Base-by-base conservation (phyloP, 1,140 invertebrate genomes). In the Lasaia peninsularis region DNA sequence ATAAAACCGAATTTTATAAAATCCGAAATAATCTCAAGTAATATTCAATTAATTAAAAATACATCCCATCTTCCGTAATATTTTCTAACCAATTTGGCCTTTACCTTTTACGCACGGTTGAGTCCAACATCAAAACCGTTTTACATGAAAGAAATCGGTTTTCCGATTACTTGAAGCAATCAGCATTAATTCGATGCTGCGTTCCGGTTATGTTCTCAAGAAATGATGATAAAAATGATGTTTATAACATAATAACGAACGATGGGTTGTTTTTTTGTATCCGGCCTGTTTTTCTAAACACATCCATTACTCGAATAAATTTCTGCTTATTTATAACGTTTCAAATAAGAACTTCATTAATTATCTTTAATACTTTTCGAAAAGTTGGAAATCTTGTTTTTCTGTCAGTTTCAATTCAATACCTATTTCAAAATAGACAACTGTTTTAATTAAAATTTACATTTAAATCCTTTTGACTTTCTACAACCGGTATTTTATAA, bases 141-240 rank as follows among this genome's bases (percentile, higher is more conserved):
- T 69, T 62, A 67, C 67, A 60, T 58, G 64, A 62, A 56, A 78
- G 64, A 66, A 68, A 69, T 76, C 73, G 73, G 74, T 76, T 76
- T 76, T 73, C 55, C 66, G 69, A 63, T 76, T 76, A 71, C 73
- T 71, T 69, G 59, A 59, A 63, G 65, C 73, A 76, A 76, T 78
- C 69, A 74, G 65, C 65, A 55, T 68, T 37, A 65, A 71, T 65
- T 70, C 67, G 67, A 60, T 72, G 73, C 69, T 71, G 60, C 71
- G 40, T 69, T 74, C 70, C 67, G 14, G 52, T 34, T 55, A 48
- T 50, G 33, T 24, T 62, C 32, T 62, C 52, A 54, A 48, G 58
- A 60, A 60, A 50, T 60, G 28, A 49, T 60, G 50, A 44, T 44
- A 44, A 44, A 44, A 44, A 11, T 9, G 16, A 44, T 44, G 18